A percentile compares a stretch with the other conserved stretches of the same genome.
Evolutionary conservation across 1,140 invertebrate species (phyloP).

Genomic region (Calephelis nemesis): DNA sequence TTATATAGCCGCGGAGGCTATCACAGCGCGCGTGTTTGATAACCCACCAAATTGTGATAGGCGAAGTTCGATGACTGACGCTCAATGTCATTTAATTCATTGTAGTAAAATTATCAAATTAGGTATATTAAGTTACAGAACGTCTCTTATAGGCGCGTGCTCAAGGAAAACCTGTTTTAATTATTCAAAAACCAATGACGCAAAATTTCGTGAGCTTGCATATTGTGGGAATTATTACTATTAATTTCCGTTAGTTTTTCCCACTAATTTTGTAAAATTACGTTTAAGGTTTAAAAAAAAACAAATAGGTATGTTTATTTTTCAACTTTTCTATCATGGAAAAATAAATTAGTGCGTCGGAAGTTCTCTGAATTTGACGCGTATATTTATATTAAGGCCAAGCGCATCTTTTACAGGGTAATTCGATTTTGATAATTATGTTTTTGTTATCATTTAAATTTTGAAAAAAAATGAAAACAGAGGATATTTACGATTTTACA

Average conservation of each 20-base stretch:
- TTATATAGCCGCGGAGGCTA: constrained; percentile 2
- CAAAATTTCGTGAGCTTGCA: not conserved
- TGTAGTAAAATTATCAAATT: constrained; percentile 17
- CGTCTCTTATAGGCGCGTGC: not conserved
- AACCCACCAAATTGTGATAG: constrained; percentile 7
- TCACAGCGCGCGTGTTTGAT: not conserved
- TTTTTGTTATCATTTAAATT: too few relatives aligned
- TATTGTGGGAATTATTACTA: not conserved
- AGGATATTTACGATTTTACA: too few relatives aligned
- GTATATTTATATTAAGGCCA: too few relatives aligned
- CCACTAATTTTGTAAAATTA: not conserved
- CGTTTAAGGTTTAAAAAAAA: too few relatives aligned
- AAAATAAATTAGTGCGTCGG: too few relatives aligned
- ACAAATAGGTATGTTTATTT: too few relatives aligned
- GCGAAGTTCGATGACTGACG: constrained; percentile 12
- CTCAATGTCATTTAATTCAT: constrained; percentile 11
- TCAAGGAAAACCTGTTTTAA: constrained; percentile 4
- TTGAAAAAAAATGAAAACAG: too few relatives aligned
- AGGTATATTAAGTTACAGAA: not conserved
- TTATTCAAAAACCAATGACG: not conserved
- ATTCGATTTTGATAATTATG: too few relatives aligned
- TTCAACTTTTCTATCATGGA: too few relatives aligned
- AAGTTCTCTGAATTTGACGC: too few relatives aligned
- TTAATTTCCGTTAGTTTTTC: not conserved
- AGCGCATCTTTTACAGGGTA: too few relatives aligned